Base-by-base conservation (phyloP, 2,888 invertebrate species). In the Lomographa bimaculata region DNA sequence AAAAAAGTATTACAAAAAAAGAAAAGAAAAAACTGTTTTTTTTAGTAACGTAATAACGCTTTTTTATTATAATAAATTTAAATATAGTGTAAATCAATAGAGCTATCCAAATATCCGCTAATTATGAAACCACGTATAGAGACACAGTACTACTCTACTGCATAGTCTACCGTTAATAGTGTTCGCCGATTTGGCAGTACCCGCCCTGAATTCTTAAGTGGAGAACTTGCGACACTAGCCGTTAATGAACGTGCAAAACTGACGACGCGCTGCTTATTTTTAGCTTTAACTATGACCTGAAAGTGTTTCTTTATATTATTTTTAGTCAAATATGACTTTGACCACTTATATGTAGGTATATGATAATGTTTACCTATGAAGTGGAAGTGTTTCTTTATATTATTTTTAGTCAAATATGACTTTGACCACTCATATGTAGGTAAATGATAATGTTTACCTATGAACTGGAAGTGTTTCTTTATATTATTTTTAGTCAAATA, bases 161-260 rank as follows among this genome's bases (percentile, higher is more conserved):
- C 4, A 14, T 14, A 4, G 14, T 14, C 4, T 4, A 20, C 21
- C 21, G 64, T 68, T 69, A 68, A 64, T 59, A 59, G 57, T 55
- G 57, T 52, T 59, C 57, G 57, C 50, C 57, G 64, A 69, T 67
- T 71, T 67, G 66, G 72, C 71, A 70, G 59, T 54, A 54, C 58
- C 53, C 60, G 46, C 57, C 52, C 44, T 50, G 57, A 61, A 68
- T 67, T 61, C 58, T 48, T 44, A 41, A 54, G 50, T 41, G 50
- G 54, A 33, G 55, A 50, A 61, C 60, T 50, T 45, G 40, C 46
- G 39, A 43, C 50, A 44, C 42, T 42, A 50, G 37, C 44, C 48
- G 51, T 67, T 73, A 74, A 73, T 75, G 73, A 74, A 66, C 59
- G 61, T 54, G 60, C 33, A 38, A 54, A 39, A 42, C 36, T 50